Base-by-base conservation (phyloP, 2,113 vertebrate species). In the Pteruthius melanotis region DNA sequence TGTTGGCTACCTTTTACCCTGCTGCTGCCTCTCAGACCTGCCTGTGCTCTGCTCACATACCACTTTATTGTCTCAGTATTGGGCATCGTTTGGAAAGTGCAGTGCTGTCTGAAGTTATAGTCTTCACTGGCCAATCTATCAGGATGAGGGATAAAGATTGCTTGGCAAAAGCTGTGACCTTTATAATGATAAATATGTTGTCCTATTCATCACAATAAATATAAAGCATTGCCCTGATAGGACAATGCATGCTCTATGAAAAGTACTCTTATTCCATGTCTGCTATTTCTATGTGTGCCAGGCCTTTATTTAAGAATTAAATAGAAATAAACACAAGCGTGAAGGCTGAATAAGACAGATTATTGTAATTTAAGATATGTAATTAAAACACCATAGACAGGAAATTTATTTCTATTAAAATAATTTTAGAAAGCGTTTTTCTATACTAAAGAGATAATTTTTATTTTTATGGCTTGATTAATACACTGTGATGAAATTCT, bases 381-480 rank as follows among this genome's bases (percentile, higher is more conserved):
- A 93, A 93, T 92, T 92, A 92, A 88, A 95, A 77, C 10, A 72
- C 30, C 23, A 54, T 22, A 69, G 44, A 47, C 44, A 61, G 83
- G 33, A 86, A 85, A 94, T 75, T 71, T 92, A 89, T 88, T 75
- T 39, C 39, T 72, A 68, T 90, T 89, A 84, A 92, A 93, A 93
- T 77, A 4, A 87, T 87, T 93, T 95, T 68, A 75, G 56, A 81
- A 92, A 89, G 37, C 0, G 0, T n/a, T 96, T 93, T 96, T 93
- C 64, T 54, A 35, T 83, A 42, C 56, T 93, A 64, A 93, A 75
- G 53, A 89, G 11, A 52, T 79, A 92, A 93, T 90, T 96, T 89
- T 52, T 96, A 45, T 87, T 96, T 94, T 95, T 96, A 89, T 0
- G 4, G 49, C 72, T 90, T 95, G 83, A 90, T 94, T 94, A 93